These are phyloP conservation scores for Coregonus clupeaformis DNA, from an alignment of 2,113 vertebrate species.

Conservation along the genomic window DNA sequence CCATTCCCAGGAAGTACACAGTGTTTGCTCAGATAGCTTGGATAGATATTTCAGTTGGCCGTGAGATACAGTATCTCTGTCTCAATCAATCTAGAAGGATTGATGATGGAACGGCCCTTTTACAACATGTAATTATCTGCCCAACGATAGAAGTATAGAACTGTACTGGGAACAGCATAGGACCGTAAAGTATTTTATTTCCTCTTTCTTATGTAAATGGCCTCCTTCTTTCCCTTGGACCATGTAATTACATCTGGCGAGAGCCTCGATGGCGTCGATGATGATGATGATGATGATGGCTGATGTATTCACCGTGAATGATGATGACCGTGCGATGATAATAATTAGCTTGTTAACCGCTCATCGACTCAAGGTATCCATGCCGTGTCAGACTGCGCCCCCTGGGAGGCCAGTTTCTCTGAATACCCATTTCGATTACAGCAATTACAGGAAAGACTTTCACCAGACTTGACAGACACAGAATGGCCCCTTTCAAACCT, in stretches of 20 bases:
- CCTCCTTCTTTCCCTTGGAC: constrained; percentile 21
- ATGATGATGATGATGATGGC: constrained; percentile 18
- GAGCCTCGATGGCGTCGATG: constrained; percentile 13
- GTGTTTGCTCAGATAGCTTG: neutral
- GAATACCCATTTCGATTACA: constrained; percentile 6
- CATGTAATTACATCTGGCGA: constrained; percentile 32
- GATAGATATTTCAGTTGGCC: no score
- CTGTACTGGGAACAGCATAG: neutral
- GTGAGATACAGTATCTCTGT: neutral
- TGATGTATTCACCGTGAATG: constrained; percentile 26
- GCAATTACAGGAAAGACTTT: constrained; percentile 2
- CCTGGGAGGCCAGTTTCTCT: constrained; percentile 16
- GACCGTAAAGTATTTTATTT: constrained; percentile 19
- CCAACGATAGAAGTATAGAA: constrained; percentile 14
- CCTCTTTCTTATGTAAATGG: constrained; percentile 7
- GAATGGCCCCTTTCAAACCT: constrained; percentile 25
- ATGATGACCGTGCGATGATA: no score
- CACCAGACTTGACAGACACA: constrained; percentile 18
- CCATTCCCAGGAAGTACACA: neutral
- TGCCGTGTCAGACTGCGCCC: constrained; percentile 8
- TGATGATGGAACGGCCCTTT: neutral
- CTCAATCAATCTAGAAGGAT: neutral
- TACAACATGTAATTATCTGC: constrained; percentile 12
- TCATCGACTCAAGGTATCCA: constrained; percentile 43
- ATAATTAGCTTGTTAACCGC: constrained; percentile 55